Evolutionary conservation across 2,797 vertebrate species (phyloP), one percentile per base, ranked within the genome.

Genomic region (Natrix natrix): DNA sequence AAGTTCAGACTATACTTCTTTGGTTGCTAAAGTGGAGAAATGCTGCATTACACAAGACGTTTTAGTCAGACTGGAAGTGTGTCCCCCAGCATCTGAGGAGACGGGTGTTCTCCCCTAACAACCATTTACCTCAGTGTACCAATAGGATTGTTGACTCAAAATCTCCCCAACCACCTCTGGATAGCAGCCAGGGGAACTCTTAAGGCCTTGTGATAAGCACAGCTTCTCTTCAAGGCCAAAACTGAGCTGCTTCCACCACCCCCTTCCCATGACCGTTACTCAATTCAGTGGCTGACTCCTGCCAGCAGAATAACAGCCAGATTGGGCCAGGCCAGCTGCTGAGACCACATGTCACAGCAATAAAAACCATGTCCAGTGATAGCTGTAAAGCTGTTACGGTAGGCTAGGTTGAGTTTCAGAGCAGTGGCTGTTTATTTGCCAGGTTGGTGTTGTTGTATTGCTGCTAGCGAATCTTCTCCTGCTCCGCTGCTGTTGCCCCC

Each of bases 251-350:
- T n/a, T 6, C 13, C 5, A 1, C 26, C 17, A 55, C 1, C 13
- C 28, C 17, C 2, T 3, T 3, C 55, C 13, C 14, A 4, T 0
- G 12, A 7, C 28, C 13, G 0, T 66, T n/a, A 69, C 13, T 69
- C 28, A 32, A 13, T 69, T n/a, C 28, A 32, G 13, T 69, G 28
- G 63, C 28, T 69, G 63, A n/a, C 13, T 69, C 28, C 12, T n/a
- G 28, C 28, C 63, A 69, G 28, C 28, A 69, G 28, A 69, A 69
- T 28, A 69, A 28, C 63, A 32, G 63, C 28, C 63, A 69, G 63
- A 28, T 28, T 3, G 4, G 26, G 28, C 28, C 63, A 66, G 60
- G 63, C 28, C 63, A 66, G 8, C 2, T 0, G 2, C 63, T 66
- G 1, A 66, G n/a, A 66, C 66, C n/a, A 32, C 32, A 69, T 69